phyloP scores from a whole-genome alignment of 2,113 vertebrate species.

The Sinocyclocheilus rhinocerous region DNA sequence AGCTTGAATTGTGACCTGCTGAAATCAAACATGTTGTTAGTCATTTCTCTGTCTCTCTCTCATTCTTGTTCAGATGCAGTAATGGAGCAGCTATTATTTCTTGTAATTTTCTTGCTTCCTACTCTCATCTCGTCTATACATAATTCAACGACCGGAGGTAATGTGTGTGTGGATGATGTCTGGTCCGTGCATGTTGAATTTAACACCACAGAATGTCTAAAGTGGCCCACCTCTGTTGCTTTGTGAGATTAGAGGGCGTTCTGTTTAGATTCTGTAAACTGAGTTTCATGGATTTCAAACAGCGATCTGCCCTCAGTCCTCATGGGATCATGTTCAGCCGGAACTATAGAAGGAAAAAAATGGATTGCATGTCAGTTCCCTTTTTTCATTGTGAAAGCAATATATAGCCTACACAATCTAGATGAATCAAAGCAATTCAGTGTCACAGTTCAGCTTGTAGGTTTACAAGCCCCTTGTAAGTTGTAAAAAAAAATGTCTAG shows the following conservation, averaged over 20 bases:
- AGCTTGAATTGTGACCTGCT: constrained; percentile 21
- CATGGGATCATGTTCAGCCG: constrained; percentile 4
- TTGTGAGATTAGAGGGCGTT: neutral
- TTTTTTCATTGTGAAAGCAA: constrained; percentile 8
- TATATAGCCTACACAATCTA: constrained; percentile 16
- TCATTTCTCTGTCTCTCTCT: constrained; percentile 15
- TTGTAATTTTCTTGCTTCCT: constrained; percentile 71
- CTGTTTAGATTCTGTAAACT: constrained; percentile 21
- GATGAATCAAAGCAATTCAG: neutral
- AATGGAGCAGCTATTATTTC: constrained; percentile 71
- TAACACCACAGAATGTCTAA: constrained; percentile 40
- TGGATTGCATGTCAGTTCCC: constrained; percentile 15
- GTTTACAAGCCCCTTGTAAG: neutral
- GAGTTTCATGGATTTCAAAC: constrained; percentile 12
- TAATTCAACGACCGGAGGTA: constrained; percentile 80
- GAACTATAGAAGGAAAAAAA: constrained; percentile 8
- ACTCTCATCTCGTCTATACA: constrained; percentile 74
- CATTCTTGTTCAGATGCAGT: constrained; percentile 67
- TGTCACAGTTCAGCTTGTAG: neutral
- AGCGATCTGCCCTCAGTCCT: neutral
- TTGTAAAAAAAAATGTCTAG: neutral
- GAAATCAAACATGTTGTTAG: constrained; percentile 22
- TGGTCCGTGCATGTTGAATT: constrained; percentile 34
- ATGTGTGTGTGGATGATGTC: constrained; percentile 55
- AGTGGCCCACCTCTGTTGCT: constrained; percentile 1